Conservation (phyloP, 1,140 invertebrate species). For the Drepana arcuata region DNA sequence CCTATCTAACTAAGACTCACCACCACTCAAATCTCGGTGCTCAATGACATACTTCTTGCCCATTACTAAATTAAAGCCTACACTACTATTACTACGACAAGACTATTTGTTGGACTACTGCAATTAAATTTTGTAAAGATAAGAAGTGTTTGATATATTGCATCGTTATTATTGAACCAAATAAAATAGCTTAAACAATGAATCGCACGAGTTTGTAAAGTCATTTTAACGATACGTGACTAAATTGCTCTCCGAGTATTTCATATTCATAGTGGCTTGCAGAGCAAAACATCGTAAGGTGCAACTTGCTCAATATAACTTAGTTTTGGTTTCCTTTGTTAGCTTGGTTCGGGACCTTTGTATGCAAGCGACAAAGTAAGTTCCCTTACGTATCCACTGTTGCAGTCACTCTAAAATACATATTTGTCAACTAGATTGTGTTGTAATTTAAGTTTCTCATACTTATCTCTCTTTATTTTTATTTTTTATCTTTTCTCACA, state of each 20-base stretch:
- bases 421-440: too few relatives aligned
- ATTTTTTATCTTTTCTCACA: too few relatives aligned
- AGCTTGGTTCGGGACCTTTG: conserved; percentile 6
- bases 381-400: too few relatives aligned
- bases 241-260: conserved; percentile 6
- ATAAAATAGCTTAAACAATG: not conserved
- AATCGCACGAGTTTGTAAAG: not conserved
- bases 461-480: too few relatives aligned
- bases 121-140: not conserved
- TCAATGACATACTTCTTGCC: not conserved
- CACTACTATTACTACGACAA: not conserved
- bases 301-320: conserved; percentile 18
- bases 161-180: not conserved
- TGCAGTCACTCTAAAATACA: too few relatives aligned
- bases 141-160: not conserved
- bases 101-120: not conserved
- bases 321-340: conserved; percentile 16
- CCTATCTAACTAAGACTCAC: too few relatives aligned
- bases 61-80: not conserved
- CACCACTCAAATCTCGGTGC: too few relatives aligned
- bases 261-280: conserved; percentile 6
- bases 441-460: too few relatives aligned
- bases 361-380: too few relatives aligned
- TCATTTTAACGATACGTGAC: conserved; percentile 6
- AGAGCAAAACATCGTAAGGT: conserved; percentile 8